Base-by-base conservation (phyloP, 1,140 invertebrate genomes). In the Callitettix versicolor region DNA sequence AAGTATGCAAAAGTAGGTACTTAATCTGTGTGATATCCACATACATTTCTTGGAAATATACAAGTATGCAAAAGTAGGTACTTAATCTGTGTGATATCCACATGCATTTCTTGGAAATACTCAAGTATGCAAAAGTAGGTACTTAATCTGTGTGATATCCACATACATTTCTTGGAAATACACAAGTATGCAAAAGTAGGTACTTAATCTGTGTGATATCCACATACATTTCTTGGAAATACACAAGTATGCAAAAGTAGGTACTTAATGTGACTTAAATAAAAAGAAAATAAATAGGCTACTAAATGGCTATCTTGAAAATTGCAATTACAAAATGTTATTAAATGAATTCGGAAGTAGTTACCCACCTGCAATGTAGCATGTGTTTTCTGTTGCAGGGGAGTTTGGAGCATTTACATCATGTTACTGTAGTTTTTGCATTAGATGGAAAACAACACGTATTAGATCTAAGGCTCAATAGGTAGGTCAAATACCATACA, bases 391-490 rank as follows among this genome's bases (percentile, higher is more conserved):
- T 61, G 57, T 77, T 81, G 30, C 74, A 88, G 85, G 75, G 78
- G 59, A 79, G 79, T 52, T 70, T 75, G 14, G 46, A 55, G 22
- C 86, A 91, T 68, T 70, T 79, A 55, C 73, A 81, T 55, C 76
- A 84, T 64, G 69, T 91, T 64, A 81, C 76, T 55, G 70, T 91
- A 53, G 78, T 70, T 41, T 75, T 88, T 63, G 73, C 77, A 59
- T 67, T 86, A 34, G 76, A 84, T 61, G 82, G 79, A 21, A 71
- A 79, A 64, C 74, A 82, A 47, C 74, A 82, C 41, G 67, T 82
- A 50, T 71, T 89, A 62, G 86, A 91, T 69, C 73, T 91, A 46
- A 75, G 80, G 62, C 74, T 88, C 58, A 90, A 91, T 69, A 69
- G 62, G 70, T 70, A 61, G 14, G 3, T 3, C n/a, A 36, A 36